phyloP scores from a whole-genome alignment of 2,888 invertebrate species.

The Hartigia nigra region DNA sequence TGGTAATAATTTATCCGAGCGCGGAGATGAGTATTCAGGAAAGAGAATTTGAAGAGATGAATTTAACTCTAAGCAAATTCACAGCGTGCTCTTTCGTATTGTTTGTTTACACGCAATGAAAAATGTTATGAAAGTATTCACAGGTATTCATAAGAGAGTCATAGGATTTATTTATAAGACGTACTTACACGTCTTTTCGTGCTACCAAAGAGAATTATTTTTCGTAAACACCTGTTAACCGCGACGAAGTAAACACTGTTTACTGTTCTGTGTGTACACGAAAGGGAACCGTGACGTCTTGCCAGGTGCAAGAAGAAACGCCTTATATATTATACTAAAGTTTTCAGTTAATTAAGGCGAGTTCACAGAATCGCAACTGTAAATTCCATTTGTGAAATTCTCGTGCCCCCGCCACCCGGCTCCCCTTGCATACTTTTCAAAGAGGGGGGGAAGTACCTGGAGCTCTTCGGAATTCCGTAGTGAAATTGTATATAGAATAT shows the following conservation, averaged over 20 bases:
- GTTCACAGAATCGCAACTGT: not conserved
- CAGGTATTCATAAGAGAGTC: not conserved
- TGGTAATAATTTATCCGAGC: not conserved
- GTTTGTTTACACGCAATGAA: not conserved
- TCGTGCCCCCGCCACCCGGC: not conserved
- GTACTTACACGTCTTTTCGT: not conserved
- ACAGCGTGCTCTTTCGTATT: not conserved
- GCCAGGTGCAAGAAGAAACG: not conserved
- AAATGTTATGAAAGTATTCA: not conserved
- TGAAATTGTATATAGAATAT: not conserved
- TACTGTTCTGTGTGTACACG: not conserved
- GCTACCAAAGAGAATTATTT: not conserved
- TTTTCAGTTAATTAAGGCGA: conserved; percentile 7
- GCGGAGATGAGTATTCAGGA: not conserved
- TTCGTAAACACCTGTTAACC: conserved; percentile 4
- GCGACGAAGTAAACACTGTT: not conserved
- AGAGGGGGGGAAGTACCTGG: not conserved
- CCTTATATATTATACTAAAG: conserved; percentile 11
- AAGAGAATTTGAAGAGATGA: not conserved
- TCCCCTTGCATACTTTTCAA: not conserved
- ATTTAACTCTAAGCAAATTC: not conserved
- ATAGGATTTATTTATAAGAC: not conserved
- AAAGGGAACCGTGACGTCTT: not conserved
- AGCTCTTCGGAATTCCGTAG: not conserved
- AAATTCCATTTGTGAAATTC: not conserved